Evolutionary conservation across 2,888 invertebrate genomes (phyloP).

Genomic region (Clanis bilineata): DNA sequence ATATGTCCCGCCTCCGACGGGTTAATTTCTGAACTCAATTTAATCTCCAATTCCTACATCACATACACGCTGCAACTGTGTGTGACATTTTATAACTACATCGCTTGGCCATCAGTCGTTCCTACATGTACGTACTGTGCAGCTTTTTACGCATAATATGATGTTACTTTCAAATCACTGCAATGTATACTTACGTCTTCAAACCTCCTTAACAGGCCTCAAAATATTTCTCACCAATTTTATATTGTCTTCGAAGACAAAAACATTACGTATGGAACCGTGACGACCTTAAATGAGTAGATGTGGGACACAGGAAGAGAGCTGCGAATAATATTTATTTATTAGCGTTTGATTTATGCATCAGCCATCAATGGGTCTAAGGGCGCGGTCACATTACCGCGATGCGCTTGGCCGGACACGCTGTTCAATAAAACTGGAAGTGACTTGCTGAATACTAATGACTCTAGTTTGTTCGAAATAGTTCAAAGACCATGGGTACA

Average conservation of each 20-base stretch:
- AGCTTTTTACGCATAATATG: too few species aligned
- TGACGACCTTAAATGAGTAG: conserved; percentile 37
- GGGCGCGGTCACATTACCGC: conserved; percentile 67
- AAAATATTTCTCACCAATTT: neutral
- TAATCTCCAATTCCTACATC: too few species aligned
- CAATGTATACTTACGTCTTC: too few species aligned
- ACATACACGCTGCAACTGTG: too few species aligned
- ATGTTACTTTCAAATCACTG: too few species aligned
- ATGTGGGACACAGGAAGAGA: conserved; percentile 56
- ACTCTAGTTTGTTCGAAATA: neutral
- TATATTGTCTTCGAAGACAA: neutral
- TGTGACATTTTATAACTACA: too few species aligned
- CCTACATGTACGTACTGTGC: too few species aligned
- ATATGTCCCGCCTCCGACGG: too few species aligned
- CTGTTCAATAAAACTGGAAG: conserved; percentile 26
- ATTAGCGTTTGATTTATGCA: conserved; percentile 77
- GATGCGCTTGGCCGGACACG: conserved; percentile 53
- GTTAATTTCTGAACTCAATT: too few species aligned
- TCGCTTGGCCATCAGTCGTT: too few species aligned
- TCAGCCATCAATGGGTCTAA: conserved; percentile 64
- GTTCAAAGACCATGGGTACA: too few species aligned
- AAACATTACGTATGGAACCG: conserved; percentile 25
- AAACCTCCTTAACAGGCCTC: too few species aligned
- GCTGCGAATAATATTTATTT: conserved; percentile 69
- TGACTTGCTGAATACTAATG: conserved; percentile 11